Base-by-base conservation (phyloP, 2,888 invertebrate species). In the Sinotaia quadrata region DNA sequence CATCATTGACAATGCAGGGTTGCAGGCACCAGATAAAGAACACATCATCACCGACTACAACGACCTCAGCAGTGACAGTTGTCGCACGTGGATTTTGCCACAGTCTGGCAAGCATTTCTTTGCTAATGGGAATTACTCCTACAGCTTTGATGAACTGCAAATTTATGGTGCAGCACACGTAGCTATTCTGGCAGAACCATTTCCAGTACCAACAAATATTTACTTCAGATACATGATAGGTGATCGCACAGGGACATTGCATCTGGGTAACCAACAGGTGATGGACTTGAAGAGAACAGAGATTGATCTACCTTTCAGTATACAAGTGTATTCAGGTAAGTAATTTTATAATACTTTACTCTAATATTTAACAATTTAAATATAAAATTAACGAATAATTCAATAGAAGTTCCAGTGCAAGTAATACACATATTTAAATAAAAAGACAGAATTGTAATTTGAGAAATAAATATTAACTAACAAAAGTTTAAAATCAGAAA, bases 161-260 rank as follows among this genome's bases (percentile, higher is more conserved):
- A 81, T 83, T 15, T 81, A 78, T 71, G 83, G 83, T 24, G 76
- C 78, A 65, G 79, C 82, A 7, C 82, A 83, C 67, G 59, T 83
- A n/a, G 83, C 83, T 8, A 65, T 82, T 27, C 61, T 81, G n/a
- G 78, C 79, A 12, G 70, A 79, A 36, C 76, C 79, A 15, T 75
- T 75, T 31, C 70, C 73, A 7, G 66, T 71, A 4, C 57, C 61
- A 10, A 75, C 78, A 2, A 73, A 77, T 54, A 34, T 83, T 2
- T 80, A 71, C 68, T 83, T 82, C 75, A 68, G 78, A 8, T 77
- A 83, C 71, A 82, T 83, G 82, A 83, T 83, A 24, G 83, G 83
- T 0, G 83, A 83, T 58, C 61, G 81, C 24, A 73, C 82, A 8
- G 83, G 82, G n/a, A 82, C 82, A 5, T 77, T 83, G 12, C 82